Evolutionary conservation across 2,888 invertebrate species (phyloP), one percentile per base, ranked within the genome.

Genomic region (Mythimna ferrago): DNA sequence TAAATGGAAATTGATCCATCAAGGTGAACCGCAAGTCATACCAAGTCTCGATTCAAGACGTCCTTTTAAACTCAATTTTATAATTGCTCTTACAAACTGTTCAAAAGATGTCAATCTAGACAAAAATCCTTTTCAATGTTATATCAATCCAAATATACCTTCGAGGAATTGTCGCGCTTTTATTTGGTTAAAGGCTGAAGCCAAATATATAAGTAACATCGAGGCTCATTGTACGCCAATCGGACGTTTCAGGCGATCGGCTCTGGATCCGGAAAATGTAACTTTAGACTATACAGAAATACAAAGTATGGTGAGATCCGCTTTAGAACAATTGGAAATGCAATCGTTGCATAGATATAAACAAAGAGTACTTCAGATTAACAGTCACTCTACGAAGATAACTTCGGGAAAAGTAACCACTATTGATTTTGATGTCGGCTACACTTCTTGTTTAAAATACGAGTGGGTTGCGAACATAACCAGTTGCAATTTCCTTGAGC

Each of bases 341-440:
- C 77, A 89, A 5, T 93, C 95, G 11, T 63, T 90, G 26, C 91
- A 94, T 68, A 90, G 89, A 76, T 94, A 95, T 74, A 95, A 95
- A 82, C 94, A 94, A 79, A 90, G 92, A 74, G 87, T 95, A 57
- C 73, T 93, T 9, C 87, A 91, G 73, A 92, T 95, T 51, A 94
- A 95, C 70, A 93, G 91, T 74, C 91, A 91, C 78, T 90, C 91
- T 19, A 92, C 91, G 16, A 93, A 93, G 89, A 88, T 94, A 76
- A 91, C 91, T n/a, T 86, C 93, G 0, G 93, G 93, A 2, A 91
- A 88, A 88, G 88, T 93, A 63, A 95, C 94, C 11, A 92, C 92
- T 1, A 94, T 95, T 58, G 92, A 95, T 84, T 95, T 95, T 76
- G 94, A 95, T 73, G 94, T 95, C 2, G 95, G 92, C 26, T 95